A percentile compares a stretch with the other conserved stretches of the same genome.
Conservation (phyloP, 2,888 invertebrate species). For the Ditylenchus weischeri region DNA sequence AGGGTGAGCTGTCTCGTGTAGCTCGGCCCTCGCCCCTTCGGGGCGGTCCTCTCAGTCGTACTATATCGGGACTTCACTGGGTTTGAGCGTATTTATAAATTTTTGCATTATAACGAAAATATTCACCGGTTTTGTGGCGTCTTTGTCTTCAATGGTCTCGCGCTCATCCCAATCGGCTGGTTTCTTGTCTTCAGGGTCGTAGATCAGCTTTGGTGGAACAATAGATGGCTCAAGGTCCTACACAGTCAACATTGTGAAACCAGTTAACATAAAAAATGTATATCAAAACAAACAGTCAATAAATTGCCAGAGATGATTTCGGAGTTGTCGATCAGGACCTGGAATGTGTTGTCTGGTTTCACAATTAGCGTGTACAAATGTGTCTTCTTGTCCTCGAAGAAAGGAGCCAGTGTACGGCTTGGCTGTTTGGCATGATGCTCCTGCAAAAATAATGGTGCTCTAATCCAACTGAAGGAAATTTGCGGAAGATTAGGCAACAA, state of each 20-base stretch:
- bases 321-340: slow-evolving; percentile 76
- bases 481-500: slow-evolving; percentile 10
- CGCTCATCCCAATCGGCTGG: slow-evolving; percentile 96
- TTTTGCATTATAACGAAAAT: neutral
- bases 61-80: no score
- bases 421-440: slow-evolving; percentile 96
- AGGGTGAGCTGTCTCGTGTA: no score
- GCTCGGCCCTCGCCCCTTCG: no score
- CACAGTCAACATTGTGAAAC: neutral
- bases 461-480: slow-evolving; percentile 1
- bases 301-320: slow-evolving; percentile 45
- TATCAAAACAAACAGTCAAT: slow-evolving; percentile 35
- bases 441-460: slow-evolving; percentile 44
- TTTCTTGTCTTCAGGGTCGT: slow-evolving; percentile 77
- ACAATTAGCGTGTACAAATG: slow-evolving; percentile 79
- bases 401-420: slow-evolving; percentile 65
- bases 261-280: no score
- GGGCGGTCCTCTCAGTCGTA: no score
- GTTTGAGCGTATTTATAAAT: neutral
- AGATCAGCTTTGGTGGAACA: slow-evolving; percentile 88
- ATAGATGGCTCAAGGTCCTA: slow-evolving; percentile 71
- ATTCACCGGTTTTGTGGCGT: slow-evolving; percentile 57
- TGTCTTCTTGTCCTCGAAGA: slow-evolving; percentile 80
- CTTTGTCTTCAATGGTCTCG: slow-evolving; percentile 81
- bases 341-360: slow-evolving; percentile 76